Percentiles rank a stretch among this genome's conserved stretches.
phyloP scores from a whole-genome alignment of 1,140 invertebrate genomes.

The Papilio aristodemus region DNA sequence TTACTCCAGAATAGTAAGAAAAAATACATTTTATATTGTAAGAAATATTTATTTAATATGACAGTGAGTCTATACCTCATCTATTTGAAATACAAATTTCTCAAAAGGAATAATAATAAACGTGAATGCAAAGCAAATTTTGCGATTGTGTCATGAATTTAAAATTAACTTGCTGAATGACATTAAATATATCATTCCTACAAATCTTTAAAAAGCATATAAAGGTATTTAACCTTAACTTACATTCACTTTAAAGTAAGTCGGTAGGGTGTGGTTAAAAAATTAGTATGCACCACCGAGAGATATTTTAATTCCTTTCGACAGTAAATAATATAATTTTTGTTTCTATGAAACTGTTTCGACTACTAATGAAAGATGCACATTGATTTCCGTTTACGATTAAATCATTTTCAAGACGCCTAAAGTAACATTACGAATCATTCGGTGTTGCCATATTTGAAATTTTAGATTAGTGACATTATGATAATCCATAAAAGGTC shows the following conservation, averaged over 20 bases:
- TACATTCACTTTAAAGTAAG: background rate
- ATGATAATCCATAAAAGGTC: background rate
- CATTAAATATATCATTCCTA: conserved; percentile 9
- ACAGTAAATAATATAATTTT: no score
- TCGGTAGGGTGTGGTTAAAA: background rate
- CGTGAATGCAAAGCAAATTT: conserved; percentile 14
- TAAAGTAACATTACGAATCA: no score
- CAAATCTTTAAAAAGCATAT: conserved; percentile 1
- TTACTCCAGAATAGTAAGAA: no score
- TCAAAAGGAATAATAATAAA: background rate
- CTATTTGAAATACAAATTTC: background rate
- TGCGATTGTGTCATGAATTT: conserved; percentile 11
- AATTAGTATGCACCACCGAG: background rate
- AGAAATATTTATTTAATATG: no score
- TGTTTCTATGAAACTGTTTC: no score
- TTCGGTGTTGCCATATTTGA: no score
- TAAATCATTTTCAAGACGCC: no score
- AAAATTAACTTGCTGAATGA: conserved; percentile 7
- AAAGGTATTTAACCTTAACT: background rate
- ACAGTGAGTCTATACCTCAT: background rate
- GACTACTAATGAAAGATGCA: no score
- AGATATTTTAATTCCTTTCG: no score
- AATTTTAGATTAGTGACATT: background rate
- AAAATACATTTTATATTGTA: no score
- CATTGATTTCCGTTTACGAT: no score